Evolutionary conservation across 2,888 invertebrate species (phyloP).

Genomic region (Nomada flava): DNA sequence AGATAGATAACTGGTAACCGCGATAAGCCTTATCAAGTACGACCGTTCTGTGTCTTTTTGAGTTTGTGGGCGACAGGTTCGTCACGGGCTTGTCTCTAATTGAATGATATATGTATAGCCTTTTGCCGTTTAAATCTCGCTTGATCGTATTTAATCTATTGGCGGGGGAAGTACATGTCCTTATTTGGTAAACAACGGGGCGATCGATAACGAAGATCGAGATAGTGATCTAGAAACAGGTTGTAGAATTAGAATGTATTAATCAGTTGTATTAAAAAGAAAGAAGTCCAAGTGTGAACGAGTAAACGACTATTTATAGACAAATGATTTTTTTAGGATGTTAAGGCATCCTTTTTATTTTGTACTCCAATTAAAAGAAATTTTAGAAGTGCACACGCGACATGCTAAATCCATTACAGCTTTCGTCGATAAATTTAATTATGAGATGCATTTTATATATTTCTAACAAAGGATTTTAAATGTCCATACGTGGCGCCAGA

Average conservation of each 20-base stretch:
- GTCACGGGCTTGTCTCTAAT: background rate
- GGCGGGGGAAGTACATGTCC: background rate
- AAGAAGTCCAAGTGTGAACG: background rate
- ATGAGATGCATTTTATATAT: too few species aligned
- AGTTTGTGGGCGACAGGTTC: constrained; percentile 2
- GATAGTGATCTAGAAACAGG: background rate
- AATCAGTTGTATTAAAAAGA: background rate
- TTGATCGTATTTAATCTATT: constrained; percentile 1
- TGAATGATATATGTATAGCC: constrained; percentile 19
- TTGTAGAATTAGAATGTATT: background rate
- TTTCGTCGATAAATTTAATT: too few species aligned
- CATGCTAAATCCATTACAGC: too few species aligned
- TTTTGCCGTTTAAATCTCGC: background rate
- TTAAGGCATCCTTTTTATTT: too few species aligned
- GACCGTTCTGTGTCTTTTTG: background rate
- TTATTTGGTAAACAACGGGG: constrained; percentile 31
- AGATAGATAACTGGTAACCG: constrained; percentile 35
- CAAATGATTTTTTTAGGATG: too few species aligned
- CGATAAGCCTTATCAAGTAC: constrained; percentile 55
- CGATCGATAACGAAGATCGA: background rate
- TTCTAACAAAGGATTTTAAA: too few species aligned
- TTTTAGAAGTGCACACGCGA: too few species aligned
- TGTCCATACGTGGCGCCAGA: background rate
- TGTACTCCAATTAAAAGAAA: too few species aligned
- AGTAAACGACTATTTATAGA: too few species aligned